Evolutionary conservation across 2,113 vertebrate genomes (phyloP).

Genomic region (Alosa alosa): DNA sequence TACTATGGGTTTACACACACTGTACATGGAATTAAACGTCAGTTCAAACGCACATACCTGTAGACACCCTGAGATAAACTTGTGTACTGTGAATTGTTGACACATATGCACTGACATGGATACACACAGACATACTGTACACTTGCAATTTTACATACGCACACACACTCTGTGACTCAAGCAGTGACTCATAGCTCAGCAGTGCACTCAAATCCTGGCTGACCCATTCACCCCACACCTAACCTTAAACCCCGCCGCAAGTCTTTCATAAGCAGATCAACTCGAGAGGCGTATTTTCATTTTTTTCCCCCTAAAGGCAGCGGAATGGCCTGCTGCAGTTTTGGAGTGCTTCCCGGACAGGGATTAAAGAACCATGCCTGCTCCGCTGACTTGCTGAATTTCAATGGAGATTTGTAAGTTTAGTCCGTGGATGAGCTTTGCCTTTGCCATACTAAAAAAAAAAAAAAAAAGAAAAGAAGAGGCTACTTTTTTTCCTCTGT

Average conservation of each 20-base stretch:
- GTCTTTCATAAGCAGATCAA: too few relatives aligned
- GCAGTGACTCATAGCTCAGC: neutral
- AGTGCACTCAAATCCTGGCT: neutral
- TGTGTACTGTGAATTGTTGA: neutral
- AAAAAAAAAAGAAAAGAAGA: neutral
- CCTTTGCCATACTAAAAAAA: neutral
- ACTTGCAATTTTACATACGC: neutral
- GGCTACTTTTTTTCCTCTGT: too few relatives aligned
- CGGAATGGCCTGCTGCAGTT: neutral
- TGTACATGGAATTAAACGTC: neutral
- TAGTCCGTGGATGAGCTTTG: neutral
- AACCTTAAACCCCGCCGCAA: neutral
- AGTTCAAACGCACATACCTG: neutral
- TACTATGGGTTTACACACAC: neutral
- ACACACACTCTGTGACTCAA: neutral
- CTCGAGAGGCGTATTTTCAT: neutral
- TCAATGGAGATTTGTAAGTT: neutral
- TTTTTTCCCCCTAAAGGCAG: neutral
- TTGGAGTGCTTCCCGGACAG: neutral
- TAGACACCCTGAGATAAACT: neutral
- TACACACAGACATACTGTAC: neutral
- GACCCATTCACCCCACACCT: neutral
- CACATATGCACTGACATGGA: neutral
- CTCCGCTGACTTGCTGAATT: neutral
- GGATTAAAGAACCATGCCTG: neutral